Evolutionary conservation across 2,797 vertebrate species (phyloP).

Genomic region (Salarias fasciatus): DNA sequence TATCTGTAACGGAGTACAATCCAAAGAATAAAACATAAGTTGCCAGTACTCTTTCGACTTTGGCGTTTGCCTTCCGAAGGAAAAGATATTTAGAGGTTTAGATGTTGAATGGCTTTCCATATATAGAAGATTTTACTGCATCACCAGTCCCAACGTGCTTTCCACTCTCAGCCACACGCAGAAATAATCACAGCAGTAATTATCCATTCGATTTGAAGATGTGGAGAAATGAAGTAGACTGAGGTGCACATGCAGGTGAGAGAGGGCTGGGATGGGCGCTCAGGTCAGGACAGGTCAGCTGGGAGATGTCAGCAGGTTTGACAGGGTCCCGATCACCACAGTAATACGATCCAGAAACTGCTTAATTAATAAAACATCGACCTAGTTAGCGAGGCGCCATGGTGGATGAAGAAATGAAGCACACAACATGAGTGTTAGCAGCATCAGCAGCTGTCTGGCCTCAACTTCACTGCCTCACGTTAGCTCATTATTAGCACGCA

Average conservation of each 20-base stretch:
- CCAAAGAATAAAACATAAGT: too few relatives aligned
- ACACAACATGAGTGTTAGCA: conserved; percentile 29
- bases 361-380: too few relatives aligned
- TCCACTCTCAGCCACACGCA: too few relatives aligned
- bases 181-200: neutral
- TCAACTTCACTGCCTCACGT: conserved; percentile 36
- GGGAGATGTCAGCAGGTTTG: conserved; percentile 32
- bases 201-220: neutral
- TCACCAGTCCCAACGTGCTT: too few relatives aligned
- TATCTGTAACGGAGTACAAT: too few relatives aligned
- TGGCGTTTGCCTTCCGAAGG: too few relatives aligned
- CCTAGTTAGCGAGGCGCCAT: conserved; percentile 9
- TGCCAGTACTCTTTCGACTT: too few relatives aligned
- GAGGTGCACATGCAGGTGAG: conserved; percentile 7
- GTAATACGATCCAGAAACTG: too few relatives aligned
- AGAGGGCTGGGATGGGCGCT: conserved; percentile 1
- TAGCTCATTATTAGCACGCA: conserved; percentile 41
- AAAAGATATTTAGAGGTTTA: too few relatives aligned
- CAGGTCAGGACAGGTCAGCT: conserved; percentile 35
- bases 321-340: conserved; percentile 1
- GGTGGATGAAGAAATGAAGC: neutral
- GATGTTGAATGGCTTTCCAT: too few relatives aligned
- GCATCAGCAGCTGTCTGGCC: conserved; percentile 31
- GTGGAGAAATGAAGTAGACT: neutral
- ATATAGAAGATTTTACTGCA: too few relatives aligned